These are phyloP conservation scores for Rhinichthys klamathensis DNA, from an alignment of 2,113 vertebrate species.

Conservation along the genomic window DNA sequence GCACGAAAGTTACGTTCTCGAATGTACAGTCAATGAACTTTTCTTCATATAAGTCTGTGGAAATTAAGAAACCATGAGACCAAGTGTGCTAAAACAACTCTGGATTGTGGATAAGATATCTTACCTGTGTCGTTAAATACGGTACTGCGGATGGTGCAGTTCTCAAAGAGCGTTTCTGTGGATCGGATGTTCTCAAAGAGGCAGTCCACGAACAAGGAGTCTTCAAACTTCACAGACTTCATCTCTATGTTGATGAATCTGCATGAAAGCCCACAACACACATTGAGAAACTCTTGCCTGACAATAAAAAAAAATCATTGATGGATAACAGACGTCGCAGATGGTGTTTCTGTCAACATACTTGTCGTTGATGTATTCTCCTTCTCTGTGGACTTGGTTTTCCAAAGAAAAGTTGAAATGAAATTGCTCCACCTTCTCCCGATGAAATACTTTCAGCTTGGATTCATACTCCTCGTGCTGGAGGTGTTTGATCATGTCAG, in stretches of 20 bases:
- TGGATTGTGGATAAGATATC: slow-evolving; percentile 18
- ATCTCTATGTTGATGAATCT: slow-evolving; percentile 94
- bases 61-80: slow-evolving; percentile 24
- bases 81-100: neutral
- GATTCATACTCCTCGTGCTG: slow-evolving; percentile 88
- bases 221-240: slow-evolving; percentile 92
- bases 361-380: slow-evolving; percentile 88
- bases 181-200: slow-evolving; percentile 91
- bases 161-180: slow-evolving; percentile 88
- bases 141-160: slow-evolving; percentile 89
- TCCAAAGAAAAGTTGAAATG: slow-evolving; percentile 94
- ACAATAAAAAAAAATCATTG: neutral
- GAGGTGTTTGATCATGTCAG: slow-evolving; percentile 95
- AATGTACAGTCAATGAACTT: slow-evolving; percentile 88
- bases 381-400: slow-evolving; percentile 90
- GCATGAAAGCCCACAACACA: slow-evolving; percentile 54
- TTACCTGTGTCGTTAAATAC: slow-evolving; percentile 91
- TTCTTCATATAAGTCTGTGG: slow-evolving; percentile 85
- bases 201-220: slow-evolving; percentile 91
- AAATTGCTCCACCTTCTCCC: slow-evolving; percentile 82
- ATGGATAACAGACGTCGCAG: neutral
- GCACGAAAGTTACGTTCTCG: slow-evolving; percentile 81
- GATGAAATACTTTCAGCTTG: slow-evolving; percentile 82
- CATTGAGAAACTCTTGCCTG: neutral
- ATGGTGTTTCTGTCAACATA: slow-evolving; percentile 70